Evolutionary conservation across 2,113 vertebrate genomes (phyloP).

Genomic region (Crotalus helleri): DNA sequence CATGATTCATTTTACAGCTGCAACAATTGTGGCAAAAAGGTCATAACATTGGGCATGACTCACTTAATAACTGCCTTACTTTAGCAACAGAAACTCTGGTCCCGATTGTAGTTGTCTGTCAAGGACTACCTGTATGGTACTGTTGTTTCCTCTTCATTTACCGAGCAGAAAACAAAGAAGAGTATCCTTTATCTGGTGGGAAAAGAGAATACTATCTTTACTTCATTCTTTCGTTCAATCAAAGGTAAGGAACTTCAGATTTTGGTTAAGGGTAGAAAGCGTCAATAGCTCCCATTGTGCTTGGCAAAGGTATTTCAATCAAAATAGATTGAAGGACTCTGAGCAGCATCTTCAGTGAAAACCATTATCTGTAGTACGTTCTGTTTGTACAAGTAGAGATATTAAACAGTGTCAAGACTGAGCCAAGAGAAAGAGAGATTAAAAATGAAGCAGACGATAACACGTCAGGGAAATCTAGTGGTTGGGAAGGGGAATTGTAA

Average conservation of each 20-base stretch:
- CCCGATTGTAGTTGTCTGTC: neutral
- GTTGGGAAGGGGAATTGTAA: neutral
- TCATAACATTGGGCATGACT: neutral
- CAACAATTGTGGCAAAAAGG: neutral
- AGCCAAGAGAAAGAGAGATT: neutral
- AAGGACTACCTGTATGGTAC: neutral
- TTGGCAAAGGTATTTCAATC: neutral
- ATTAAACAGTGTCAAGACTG: neutral
- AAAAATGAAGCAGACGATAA: slow-evolving; percentile 18
- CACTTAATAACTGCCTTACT: neutral
- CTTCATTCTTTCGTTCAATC: neutral
- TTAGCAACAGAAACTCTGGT: neutral
- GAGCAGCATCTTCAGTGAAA: neutral
- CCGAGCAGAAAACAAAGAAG: neutral
- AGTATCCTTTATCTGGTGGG: neutral
- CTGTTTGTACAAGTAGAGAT: neutral
- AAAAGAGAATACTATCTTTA: neutral
- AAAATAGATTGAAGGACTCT: neutral
- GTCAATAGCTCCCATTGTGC: neutral
- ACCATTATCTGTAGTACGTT: neutral
- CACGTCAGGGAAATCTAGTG: slow-evolving; percentile 21
- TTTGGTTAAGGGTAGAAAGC: neutral
- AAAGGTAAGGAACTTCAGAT: neutral
- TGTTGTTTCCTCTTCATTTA: neutral
- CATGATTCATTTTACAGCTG: neutral